Evolutionary conservation across 2,797 vertebrate genomes (phyloP), one percentile per base, ranked within the genome.

Genomic region (Sandelia bainsii): DNA sequence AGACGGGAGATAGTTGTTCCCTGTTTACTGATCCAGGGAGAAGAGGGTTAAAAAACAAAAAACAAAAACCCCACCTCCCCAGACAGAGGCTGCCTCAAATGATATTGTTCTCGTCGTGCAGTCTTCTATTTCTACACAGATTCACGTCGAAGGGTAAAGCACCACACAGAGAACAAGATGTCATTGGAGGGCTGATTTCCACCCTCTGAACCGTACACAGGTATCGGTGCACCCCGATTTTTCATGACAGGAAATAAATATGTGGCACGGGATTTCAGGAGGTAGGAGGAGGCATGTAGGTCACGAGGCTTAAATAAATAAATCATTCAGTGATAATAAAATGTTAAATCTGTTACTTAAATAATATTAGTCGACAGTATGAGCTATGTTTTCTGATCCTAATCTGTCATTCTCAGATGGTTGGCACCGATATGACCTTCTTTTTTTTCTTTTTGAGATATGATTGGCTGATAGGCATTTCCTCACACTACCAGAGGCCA

Each of bases 261-360:
- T 90, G 90, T 91, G 91, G 87, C 89, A 91, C 85, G 67, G 91
- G 91, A 81, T 85, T 82, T 88, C 54, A 82, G 88, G 87, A 91
- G 86, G 88, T 84, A 90, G 83, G 91, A 92, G 87, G 90, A 89
- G 79, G 88, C 87, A 87, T 90, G 88, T 84, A 77, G 91, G 89
- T 83, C 80, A 83, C 88, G 91, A 92, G 89, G 91, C 77, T 90
- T 82, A 82, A 92, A 91, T 89, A 83, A 90, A 87, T 88, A 86
- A 89, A 85, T 89, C 53, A 81, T 92, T 90, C 64, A 67, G 82
- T 89, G 87, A 87, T 86, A 79, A 85, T 83, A 91, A 88, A 82
- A 84, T 84, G 77, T 74, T 65, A 65, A 77, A 79, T 83, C 44
- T 73, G 37, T 82, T 62, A 49, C 64, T 87, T 84, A 80, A 85